phyloP scores from a whole-genome alignment of 64 coral and sea anemone species.

The Actinia tenebrosa region DNA sequence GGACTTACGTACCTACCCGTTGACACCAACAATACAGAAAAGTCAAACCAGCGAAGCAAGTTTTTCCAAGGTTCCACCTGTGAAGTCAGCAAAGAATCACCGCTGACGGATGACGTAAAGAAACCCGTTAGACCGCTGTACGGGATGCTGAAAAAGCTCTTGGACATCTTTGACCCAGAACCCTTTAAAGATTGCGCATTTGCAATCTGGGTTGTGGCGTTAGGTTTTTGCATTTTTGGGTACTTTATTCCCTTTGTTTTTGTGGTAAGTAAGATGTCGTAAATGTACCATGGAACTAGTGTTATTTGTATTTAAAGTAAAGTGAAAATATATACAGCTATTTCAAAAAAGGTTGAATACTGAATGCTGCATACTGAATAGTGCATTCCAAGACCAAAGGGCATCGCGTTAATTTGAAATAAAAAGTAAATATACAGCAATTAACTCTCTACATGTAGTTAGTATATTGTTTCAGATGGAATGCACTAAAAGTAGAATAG shows the following conservation, averaged over 20 bases:
- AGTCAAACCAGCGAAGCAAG: neutral
- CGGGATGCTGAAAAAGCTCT: neutral
- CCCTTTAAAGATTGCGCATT: slow-evolving; percentile 44
- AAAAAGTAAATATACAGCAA: too few relatives aligned
- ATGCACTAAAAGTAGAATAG: too few relatives aligned
- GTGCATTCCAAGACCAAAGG: too few relatives aligned
- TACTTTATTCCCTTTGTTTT: slow-evolving; percentile 68
- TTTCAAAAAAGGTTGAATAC: too few relatives aligned
- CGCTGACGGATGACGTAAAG: neutral
- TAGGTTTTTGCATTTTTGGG: slow-evolving; percentile 45
- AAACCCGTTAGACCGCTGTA: neutral
- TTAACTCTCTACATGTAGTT: too few relatives aligned
- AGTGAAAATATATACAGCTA: neutral
- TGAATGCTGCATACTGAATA: too few relatives aligned
- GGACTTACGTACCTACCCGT: slow-evolving; percentile 40
- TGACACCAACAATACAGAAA: neutral
- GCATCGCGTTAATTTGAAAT: too few relatives aligned
- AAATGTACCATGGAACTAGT: neutral
- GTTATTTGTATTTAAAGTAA: neutral
- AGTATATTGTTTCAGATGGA: too few relatives aligned
- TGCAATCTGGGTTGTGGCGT: slow-evolving; percentile 37
- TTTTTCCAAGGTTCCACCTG: neutral
- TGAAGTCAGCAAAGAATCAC: neutral
- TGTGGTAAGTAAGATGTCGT: slow-evolving; percentile 43
- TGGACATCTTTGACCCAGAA: slow-evolving; percentile 37